Evolutionary conservation across 2,888 invertebrate genomes (phyloP).

Genomic region (Sarcophaga variegata): DNA sequence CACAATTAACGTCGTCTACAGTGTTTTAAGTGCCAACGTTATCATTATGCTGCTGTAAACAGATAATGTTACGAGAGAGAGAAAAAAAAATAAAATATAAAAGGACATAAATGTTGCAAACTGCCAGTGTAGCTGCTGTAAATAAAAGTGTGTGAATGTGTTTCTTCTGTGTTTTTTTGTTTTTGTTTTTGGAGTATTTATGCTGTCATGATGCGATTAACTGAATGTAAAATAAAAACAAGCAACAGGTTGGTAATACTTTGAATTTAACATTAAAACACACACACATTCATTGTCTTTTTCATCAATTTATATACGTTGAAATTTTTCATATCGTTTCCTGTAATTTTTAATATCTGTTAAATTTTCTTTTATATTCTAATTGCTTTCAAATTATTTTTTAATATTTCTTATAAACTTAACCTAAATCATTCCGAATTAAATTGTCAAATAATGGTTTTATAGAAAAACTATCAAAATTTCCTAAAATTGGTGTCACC

Average conservation of each 20-base stretch:
- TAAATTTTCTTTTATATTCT: not conserved
- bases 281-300: not conserved
- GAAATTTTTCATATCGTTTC: not conserved
- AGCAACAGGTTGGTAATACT: conserved; percentile 66
- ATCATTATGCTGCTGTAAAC: conserved; percentile 9
- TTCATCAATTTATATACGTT: conserved; percentile 4
- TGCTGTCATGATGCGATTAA: conserved; percentile 67
- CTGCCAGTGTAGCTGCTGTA: conserved; percentile 8
- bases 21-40: conserved; percentile 38
- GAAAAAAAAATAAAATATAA: not conserved
- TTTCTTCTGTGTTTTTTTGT: not conserved
- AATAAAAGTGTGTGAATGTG: not conserved
- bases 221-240: conserved; percentile 40
- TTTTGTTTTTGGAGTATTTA: conserved; percentile 51
- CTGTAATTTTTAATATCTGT: not conserved
- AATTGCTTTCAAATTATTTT: too few relatives aligned
- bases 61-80: conserved; percentile 12
- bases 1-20: conserved; percentile 23
- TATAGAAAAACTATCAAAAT: too few relatives aligned
- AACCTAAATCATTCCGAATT: too few relatives aligned
- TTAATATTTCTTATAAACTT: too few relatives aligned
- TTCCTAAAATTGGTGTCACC: too few relatives aligned
- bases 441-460: too few relatives aligned
- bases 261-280: conserved; percentile 22
- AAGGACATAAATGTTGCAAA: conserved; percentile 37